Evolutionary conservation across 2,797 vertebrate species (phyloP), one percentile per base, ranked within the genome.

Genomic region (Tachyglossus aculeatus): DNA sequence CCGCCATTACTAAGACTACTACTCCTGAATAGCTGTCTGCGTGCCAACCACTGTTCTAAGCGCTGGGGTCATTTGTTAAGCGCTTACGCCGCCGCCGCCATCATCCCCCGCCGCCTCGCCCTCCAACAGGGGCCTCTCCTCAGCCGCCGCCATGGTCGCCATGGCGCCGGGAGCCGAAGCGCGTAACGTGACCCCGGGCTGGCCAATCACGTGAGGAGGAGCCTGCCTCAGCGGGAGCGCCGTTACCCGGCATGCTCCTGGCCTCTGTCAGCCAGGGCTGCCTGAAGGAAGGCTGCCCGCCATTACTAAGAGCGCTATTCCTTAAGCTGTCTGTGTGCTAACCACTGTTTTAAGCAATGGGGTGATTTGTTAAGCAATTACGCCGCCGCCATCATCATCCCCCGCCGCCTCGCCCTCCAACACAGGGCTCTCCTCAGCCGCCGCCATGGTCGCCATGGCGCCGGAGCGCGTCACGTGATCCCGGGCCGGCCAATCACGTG

Each of bases 71-170:
- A n/a, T n/a, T n/a, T n/a, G n/a, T n/a, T n/a, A n/a, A 1, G 11
- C 1, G 0, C 4, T 19, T 3, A 21, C 13, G 0, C 18, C 15
- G 0, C 2, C 18, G 36, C 4, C 32, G 1, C 22, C 51, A 3
- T n/a, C 38, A 14, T 53, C 64, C 1, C 6, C 7, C 2, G 51
- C 73, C 0, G 84, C 81, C 0, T 78, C 81, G 9, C 81, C 84
- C 3, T 95, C 6, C 40, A 95, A 80, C 15, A 77, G 60, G 53
- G 66, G 85, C 31, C 81, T 82, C 8, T 95, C 93, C 1, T 90
- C 93, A 0, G 62, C 62, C 9, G 90, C 91, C 81, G 91, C 93
- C 85, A 5, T 3, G 27, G 2, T 54, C 74, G 80, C n/a, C n/a
- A 92, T 90, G 29, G 45, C 57, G 15, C 5, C 22, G 1, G 4